Percentiles rank a stretch among this genome's conserved stretches.
phyloP scores from a whole-genome alignment of 2,113 vertebrate genomes.

The Anolis carolinensis region DNA sequence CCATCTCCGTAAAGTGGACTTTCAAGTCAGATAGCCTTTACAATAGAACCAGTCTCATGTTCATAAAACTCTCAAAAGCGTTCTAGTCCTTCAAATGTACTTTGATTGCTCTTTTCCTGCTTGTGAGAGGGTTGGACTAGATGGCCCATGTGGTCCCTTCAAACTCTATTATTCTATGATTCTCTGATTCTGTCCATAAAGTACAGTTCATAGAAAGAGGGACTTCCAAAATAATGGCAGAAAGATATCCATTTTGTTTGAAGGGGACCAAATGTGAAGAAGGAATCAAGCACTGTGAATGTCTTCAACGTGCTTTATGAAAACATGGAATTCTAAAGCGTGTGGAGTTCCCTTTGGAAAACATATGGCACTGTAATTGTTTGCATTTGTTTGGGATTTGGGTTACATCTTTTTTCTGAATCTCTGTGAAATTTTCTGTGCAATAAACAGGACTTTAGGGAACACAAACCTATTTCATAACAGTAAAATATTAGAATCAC shows the following conservation, averaged over 20 bases:
- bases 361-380: background rate
- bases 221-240: background rate
- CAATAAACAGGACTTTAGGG: background rate
- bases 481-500: background rate
- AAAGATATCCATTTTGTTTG: background rate
- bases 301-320: background rate
- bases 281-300: background rate
- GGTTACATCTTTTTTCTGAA: background rate
- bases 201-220: background rate
- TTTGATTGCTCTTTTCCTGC: too few species aligned
- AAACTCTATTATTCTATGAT: too few species aligned
- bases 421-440: background rate
- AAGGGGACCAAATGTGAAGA: background rate
- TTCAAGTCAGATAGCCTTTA: too few species aligned
- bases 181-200: background rate
- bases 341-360: background rate
- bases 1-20: too few species aligned
- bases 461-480: background rate
- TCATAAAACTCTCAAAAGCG: too few species aligned
- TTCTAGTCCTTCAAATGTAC: too few species aligned
- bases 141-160: too few species aligned
- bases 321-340: too few species aligned
- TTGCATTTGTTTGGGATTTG: background rate
- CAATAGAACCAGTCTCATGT: too few species aligned
- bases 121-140: too few species aligned